Evolutionary conservation across 2,888 invertebrate genomes (phyloP), one percentile per base, ranked within the genome.

Genomic region (Gortyna flavago): DNA sequence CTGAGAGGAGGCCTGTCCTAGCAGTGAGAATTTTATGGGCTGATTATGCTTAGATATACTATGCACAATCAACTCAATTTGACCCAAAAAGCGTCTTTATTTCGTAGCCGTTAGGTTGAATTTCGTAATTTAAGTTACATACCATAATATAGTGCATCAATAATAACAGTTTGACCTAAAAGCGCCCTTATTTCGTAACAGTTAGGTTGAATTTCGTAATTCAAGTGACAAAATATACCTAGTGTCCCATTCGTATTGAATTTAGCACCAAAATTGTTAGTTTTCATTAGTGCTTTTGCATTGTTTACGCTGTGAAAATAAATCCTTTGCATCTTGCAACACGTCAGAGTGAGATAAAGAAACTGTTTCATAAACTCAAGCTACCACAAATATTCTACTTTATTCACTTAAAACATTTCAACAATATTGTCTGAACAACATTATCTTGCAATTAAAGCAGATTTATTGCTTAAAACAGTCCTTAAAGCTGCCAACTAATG

Each of bases 371-470:
- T 35, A 44, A 73, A 59, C 7, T 44, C 25, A 35, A 80, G 41
- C 0, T 59, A 32, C 72, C 64, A 57, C 32, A 65, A 78, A 38
- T 38, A n/a, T 38, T 9, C 11, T 18, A 64, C 44, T 64, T 72
- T 18, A 62, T 6, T 61, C 18, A 35, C 41, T 65, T 73, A 59
- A 79, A 81, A 81, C 59, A 74, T 61, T 80, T 51, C 48, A 66
- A 81, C 74, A 79, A 61, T 59, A 81, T 61, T 73, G 81, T 79
- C 74, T 29, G 29, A 66, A 44, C 81, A 59, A 81, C 59, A 73
- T 81, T 79, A 66, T 74, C 35, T 35, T 8, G 59, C 66, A 48
- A 79, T 81, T 66, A 79, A 79, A 62, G 38, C 67, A 6, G 67
- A 79, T 79, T 81, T 81, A 79, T 75, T 62, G 48, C 54, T 18